Evolutionary conservation across 2,113 vertebrate genomes (phyloP).

Genomic region (Thomomys bottae): DNA sequence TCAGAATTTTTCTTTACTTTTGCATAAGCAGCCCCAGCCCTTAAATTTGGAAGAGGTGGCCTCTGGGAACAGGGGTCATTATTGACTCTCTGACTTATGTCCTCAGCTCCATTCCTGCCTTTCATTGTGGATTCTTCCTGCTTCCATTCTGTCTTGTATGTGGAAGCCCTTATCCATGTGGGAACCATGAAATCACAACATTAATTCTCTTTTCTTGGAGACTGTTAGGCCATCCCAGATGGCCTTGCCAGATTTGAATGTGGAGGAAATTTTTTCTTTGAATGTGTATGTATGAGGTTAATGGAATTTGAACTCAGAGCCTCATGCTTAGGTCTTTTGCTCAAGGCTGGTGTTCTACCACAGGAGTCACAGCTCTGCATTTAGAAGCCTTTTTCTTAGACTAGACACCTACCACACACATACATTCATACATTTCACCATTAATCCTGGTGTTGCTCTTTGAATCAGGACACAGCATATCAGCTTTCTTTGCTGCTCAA

Average conservation of each 20-base stretch:
- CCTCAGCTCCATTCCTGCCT: not conserved
- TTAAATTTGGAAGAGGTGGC: not conserved
- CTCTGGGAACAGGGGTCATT: not conserved
- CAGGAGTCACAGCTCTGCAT: too few relatives aligned
- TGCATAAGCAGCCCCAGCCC: not conserved
- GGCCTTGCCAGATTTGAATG: not conserved
- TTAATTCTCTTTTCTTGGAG: not conserved
- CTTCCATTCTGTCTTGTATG: not conserved
- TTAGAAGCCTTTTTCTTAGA: too few relatives aligned
- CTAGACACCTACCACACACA: too few relatives aligned
- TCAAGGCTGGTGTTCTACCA: too few relatives aligned
- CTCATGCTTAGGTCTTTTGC: too few relatives aligned
- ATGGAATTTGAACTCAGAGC: too few relatives aligned
- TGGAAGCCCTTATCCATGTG: not conserved
- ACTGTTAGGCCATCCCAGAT: not conserved
- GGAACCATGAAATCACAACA: not conserved
- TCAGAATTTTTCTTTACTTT: not conserved
- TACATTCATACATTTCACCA: not conserved
- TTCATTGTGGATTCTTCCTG: not conserved
- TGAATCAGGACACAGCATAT: not conserved
- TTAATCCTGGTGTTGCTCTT: not conserved
- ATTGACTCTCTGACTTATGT: not conserved
- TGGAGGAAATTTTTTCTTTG: not conserved
- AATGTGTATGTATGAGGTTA: too few relatives aligned
- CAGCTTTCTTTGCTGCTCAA: not conserved